Evolutionary conservation across 1,140 invertebrate genomes (phyloP).

Genomic region (Eumeta japonica): DNA sequence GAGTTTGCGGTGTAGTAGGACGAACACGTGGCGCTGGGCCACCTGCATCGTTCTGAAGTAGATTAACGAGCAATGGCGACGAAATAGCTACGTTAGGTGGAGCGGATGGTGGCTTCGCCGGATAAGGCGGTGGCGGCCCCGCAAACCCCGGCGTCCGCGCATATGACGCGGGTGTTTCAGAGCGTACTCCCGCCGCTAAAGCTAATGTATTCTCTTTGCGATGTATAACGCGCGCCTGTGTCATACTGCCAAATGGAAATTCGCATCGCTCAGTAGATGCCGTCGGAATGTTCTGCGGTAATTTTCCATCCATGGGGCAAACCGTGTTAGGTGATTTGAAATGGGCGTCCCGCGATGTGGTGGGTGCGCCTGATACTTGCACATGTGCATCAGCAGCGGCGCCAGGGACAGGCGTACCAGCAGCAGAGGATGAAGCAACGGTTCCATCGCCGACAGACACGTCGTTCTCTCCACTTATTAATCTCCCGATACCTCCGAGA

Average conservation of each 20-base stretch:
- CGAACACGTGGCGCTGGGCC: too few species aligned
- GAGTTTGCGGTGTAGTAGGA: too few species aligned
- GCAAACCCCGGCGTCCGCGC: conserved; percentile 15
- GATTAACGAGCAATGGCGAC: conserved; percentile 87
- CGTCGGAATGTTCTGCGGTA: conserved; percentile 56
- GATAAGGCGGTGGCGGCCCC: conserved; percentile 13
- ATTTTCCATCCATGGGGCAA: conserved; percentile 74
- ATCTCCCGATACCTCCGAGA: conserved; percentile 39
- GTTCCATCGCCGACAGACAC: conserved; percentile 24
- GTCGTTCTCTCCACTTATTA: conserved; percentile 30
- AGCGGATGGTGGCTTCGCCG: conserved; percentile 10
- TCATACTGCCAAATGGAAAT: conserved; percentile 89
- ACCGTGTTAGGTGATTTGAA: conserved; percentile 84
- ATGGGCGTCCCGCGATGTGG: conserved; percentile 12
- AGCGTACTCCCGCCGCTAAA: too few species aligned
- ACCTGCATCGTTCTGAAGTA: conserved; percentile 79
- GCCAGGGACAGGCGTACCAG: conserved; percentile 19
- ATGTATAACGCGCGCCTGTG: conserved; percentile 70
- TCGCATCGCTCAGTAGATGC: conserved; percentile 55
- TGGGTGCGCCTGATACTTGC: too few species aligned
- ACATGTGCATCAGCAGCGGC: conserved; percentile 1
- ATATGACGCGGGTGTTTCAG: conserved; percentile 7
- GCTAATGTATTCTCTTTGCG: too few species aligned
- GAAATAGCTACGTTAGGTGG: conserved; percentile 66
- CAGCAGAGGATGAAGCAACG: conserved; percentile 11